Evolutionary conservation across 92 coral and sea anemone genomes (phyloP).

Genomic region (Palythoa caribaeorum): DNA sequence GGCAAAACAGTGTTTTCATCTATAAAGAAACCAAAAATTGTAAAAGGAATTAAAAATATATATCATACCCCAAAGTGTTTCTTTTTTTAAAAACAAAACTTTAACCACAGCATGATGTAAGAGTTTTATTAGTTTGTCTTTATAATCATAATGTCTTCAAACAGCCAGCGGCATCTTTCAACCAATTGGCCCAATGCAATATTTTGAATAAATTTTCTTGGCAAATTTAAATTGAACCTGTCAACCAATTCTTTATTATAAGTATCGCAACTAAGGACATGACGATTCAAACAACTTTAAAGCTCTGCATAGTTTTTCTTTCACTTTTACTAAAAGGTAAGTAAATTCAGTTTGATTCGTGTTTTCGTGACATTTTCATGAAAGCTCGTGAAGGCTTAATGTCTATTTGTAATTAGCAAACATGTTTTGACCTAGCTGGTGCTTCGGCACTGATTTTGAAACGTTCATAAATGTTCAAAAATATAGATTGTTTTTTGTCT

Average conservation of each 20-base stretch:
- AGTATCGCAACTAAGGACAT: neutral
- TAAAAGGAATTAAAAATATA: neutral
- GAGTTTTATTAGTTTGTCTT: neutral
- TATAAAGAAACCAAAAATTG: neutral
- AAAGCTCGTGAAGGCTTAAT: neutral
- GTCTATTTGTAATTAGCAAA: neutral
- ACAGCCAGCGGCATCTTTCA: neutral
- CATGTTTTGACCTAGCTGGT: neutral
- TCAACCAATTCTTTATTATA: neutral
- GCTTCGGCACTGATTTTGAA: too few species aligned
- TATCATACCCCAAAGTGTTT: constrained; percentile 6
- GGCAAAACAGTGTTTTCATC: neutral
- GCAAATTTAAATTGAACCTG: neutral
- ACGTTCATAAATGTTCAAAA: too few species aligned
- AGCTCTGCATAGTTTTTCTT: neutral
- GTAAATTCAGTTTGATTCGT: neutral
- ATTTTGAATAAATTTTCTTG: constrained; percentile 8
- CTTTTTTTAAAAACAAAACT: neutral
- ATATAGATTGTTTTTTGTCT: too few species aligned
- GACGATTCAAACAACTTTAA: neutral
- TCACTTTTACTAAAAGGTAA: constrained; percentile 11
- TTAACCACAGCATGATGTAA: neutral
- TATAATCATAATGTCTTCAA: constrained; percentile 9
- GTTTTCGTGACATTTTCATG: neutral
- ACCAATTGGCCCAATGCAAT: constrained; percentile 4